phyloP scores from a whole-genome alignment of 2,888 invertebrate genomes.

The Trissolcus brochymenae region DNA sequence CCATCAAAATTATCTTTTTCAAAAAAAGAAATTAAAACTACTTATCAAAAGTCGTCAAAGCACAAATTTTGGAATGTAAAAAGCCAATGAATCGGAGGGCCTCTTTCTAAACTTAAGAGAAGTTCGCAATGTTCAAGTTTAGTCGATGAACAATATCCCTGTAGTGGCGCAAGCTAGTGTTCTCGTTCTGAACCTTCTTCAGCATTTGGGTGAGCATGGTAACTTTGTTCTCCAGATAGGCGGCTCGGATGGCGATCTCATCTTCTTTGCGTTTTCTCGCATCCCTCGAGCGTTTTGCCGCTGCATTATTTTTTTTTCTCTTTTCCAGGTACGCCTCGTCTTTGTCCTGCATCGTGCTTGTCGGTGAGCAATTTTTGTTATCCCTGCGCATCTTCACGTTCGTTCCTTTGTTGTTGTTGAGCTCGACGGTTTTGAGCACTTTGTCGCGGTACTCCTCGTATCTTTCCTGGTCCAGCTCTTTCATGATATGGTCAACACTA shows the following conservation, averaged over 20 bases:
- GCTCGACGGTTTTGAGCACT: conserved; percentile 82
- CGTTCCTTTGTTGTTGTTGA: conserved; percentile 79
- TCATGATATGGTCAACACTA: conserved; percentile 76
- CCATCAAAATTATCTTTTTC: too few species aligned
- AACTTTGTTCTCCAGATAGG: conserved; percentile 91
- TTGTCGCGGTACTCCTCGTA: conserved; percentile 84
- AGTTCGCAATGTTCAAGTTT: conserved; percentile 14
- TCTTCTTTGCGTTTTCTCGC: conserved; percentile 93
- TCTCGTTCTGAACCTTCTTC: conserved; percentile 28
- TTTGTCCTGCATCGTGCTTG: conserved; percentile 75
- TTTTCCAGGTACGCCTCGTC: conserved; percentile 93
- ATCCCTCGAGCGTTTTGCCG: conserved; percentile 95
- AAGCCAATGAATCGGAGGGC: too few species aligned
- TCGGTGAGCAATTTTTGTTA: conserved; percentile 62
- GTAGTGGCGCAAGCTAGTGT: conserved; percentile 17
- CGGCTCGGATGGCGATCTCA: conserved; percentile 91
- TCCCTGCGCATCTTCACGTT: conserved; percentile 84
- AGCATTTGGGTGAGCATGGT: conserved; percentile 85
- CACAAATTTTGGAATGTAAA: too few species aligned
- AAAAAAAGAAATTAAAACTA: too few species aligned
- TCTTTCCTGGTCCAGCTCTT: conserved; percentile 81
- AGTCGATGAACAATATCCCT: conserved; percentile 10
- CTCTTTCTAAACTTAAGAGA: not conserved
- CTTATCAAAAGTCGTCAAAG: too few species aligned
- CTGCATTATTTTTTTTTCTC: conserved; percentile 93